Percentiles rank a stretch among this genome's conserved stretches.
Conservation (phyloP, 2,888 invertebrate species). For the Callosobruchus maculatus region DNA sequence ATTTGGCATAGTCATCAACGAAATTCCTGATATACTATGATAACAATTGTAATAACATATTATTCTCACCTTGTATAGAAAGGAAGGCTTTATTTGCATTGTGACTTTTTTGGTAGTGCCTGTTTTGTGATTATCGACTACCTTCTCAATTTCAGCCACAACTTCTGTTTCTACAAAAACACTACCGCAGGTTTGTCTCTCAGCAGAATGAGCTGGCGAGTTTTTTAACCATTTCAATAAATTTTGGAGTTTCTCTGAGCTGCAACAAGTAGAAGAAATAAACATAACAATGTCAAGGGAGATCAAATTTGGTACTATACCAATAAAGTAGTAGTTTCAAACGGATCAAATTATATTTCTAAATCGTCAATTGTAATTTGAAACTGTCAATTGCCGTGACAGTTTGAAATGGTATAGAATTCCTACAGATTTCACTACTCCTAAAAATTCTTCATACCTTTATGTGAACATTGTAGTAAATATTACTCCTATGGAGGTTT, state of each 20-base stretch:
- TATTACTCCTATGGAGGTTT: too few species aligned
- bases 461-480: too few species aligned
- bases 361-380: too few species aligned
- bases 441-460: too few species aligned
- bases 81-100: neutral
- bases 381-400: too few species aligned
- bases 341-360: too few species aligned
- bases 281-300: neutral
- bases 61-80: conserved; percentile 16
- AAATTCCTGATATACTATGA: too few species aligned
- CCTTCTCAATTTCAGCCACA: conserved; percentile 54
- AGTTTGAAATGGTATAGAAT: too few species aligned
- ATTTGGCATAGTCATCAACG: too few species aligned
- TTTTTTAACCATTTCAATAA: conserved; percentile 66
- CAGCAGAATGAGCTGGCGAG: conserved; percentile 61
- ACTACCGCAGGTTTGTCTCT: conserved; percentile 66
- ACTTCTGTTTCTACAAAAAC: conserved; percentile 67
- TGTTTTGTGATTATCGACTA: conserved; percentile 43
- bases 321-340: too few species aligned
- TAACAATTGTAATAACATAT: neutral
- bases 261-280: conserved; percentile 23
- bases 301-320: neutral
- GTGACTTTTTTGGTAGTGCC: conserved; percentile 50
- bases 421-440: too few species aligned
- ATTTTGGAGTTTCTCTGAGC: conserved; percentile 53